Evolutionary conservation across 2,113 vertebrate genomes (phyloP), one percentile per base, ranked within the genome.

Genomic region (Felis catus): DNA sequence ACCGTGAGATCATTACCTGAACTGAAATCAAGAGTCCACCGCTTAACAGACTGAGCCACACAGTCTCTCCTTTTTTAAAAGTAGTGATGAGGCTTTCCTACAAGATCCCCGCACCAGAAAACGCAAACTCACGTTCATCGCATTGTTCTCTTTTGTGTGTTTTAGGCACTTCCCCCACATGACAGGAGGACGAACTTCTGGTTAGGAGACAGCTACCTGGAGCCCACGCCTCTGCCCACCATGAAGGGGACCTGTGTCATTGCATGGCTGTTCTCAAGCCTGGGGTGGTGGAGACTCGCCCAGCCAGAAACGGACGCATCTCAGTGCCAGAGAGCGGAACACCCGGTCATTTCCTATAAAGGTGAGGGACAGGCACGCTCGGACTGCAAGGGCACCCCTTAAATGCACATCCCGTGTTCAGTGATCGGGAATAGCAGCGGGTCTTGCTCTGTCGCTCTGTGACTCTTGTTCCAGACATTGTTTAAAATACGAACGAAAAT

Each of bases 321-420:
- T 0, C 99, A 98, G 81, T 99, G 99, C 98, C 99, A 99, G 97
- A 98, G 98, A 98, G 98, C 98, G 0, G 99, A 99, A 96, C 99
- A 99, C 93, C 99, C 99, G 0, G 94, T 99, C 96, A 97, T 99
- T 91, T 98, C 99, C 65, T 99, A 99, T 96, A 98, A 99, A 99
- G 99, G 99, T 99, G 97, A 99, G 98, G 92, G 74, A 41, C 71
- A 33, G 2, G 5, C 0, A 0, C 1, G 0, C 55, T 23, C 0
- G 2, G 33, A 4, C 1, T 1, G 18, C 84, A 79, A 25, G 36
- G 82, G 45, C 1, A 0, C 66, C 5, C 0, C 4, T 5, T 27
- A 23, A 21, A 1, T 15, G 15, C 87, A 31, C 6, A 8, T n/a
- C 6, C n/a, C 9, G 0, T 8, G 0, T 14, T 63, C n/a, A 55